Base-by-base conservation (phyloP, 2,113 vertebrate species). In the Benitochromis conjunctus region DNA sequence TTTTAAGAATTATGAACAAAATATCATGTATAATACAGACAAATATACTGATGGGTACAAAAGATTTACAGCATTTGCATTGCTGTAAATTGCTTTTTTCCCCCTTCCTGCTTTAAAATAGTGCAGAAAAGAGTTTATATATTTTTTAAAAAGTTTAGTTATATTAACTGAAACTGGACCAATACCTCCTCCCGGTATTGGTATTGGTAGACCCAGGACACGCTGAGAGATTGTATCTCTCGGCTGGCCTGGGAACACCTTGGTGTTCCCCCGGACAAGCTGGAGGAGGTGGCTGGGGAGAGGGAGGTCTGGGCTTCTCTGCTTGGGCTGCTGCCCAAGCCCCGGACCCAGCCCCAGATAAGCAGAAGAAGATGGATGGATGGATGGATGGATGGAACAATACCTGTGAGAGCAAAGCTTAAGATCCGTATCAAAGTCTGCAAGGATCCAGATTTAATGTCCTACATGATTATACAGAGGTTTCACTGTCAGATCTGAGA, bases 401-500 rank as follows among this genome's bases (percentile, higher is more conserved):
- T 46, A 48, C 21, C 66, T 74, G 66, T 29, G 24, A 48, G 5
- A 48, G 66, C 2, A 36, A 96, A 96, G 31, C 10, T 24, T 0
- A 94, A 94, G 12, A 94, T 92, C 21, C 88, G 80, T 38, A 93
- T 83, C 53, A 94, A 54, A 43, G 46, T 80, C 57, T 85, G 80
- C 43, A 93, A 69, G 0, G 87, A 51, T 19, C 77, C 66, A 4
- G 84, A 53, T 89, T 84, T 90, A 3, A 79, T 3, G 0, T 54
- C 66, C 0, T 86, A 87, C 89, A 86, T 91, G 60, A 48, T 26
- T 43, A 71, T 48, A 26, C 24, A 1, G 14, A 74, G 41, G 43
- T 74, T 18, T 48, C 14, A 74, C 21, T 29, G 43, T 1, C 29
- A 12, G 4, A 26, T 29, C 38, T 48, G 43, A 74, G 43, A 18